Evolutionary conservation across 1,140 invertebrate species (phyloP).

Genomic region (Orchesella cincta): DNA sequence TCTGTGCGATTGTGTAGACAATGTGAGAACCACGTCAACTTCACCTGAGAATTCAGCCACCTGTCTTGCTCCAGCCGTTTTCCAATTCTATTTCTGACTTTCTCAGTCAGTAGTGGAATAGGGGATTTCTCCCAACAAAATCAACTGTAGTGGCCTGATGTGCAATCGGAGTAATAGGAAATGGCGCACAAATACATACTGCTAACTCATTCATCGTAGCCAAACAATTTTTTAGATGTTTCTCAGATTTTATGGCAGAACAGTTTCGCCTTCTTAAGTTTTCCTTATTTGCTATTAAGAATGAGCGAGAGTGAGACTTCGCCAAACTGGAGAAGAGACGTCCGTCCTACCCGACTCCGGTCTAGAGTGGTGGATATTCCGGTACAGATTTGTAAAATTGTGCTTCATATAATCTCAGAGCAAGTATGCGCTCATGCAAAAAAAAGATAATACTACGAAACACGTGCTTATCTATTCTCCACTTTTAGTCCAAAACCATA

Average conservation of each 20-base stretch:
- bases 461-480: background rate
- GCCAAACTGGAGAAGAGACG: no score
- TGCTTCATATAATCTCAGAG: no score
- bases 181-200: background rate
- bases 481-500: background rate
- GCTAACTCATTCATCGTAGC: background rate
- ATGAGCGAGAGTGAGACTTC: no score
- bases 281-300: slow-evolving; percentile 9
- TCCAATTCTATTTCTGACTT: slow-evolving; percentile 3
- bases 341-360: no score
- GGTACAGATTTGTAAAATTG: no score
- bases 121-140: background rate
- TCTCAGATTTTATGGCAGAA: slow-evolving; percentile 11
- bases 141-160: background rate
- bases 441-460: slow-evolving; percentile 12
- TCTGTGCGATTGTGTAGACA: slow-evolving; percentile 15
- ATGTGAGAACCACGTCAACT: slow-evolving; percentile 12
- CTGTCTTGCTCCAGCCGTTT: background rate
- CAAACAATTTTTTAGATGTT: background rate
- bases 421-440: slow-evolving; percentile 13
- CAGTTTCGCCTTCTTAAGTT: background rate
- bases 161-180: background rate
- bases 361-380: no score
- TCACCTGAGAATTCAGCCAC: slow-evolving; percentile 23
- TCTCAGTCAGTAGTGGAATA: background rate